Evolutionary conservation across 2,888 invertebrate species (phyloP), one percentile per base, ranked within the genome.

Genomic region (Eilema sororculum): DNA sequence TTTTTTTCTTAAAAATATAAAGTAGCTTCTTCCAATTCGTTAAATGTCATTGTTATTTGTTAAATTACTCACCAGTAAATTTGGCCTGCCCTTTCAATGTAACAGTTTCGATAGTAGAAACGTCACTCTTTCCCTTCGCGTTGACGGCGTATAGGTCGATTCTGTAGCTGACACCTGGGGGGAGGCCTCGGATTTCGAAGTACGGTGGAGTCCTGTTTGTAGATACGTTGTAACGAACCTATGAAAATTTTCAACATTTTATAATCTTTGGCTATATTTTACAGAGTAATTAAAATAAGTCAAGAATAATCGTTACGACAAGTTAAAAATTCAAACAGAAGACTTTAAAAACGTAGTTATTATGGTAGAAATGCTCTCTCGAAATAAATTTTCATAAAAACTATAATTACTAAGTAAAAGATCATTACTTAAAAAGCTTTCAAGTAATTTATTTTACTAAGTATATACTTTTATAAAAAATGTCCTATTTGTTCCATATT

Each of bases 61-160:
- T n/a, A 25, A 22, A 37, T 10, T 24, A 82, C 89, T 96, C 88
- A 98, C 98, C 98, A 90, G 98, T 98, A 89, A 96, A 97, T 92
- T 98, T 98, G 70, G 98, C 98, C 84, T 98, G 98, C 80, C 98
- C 98, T 87, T 97, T 97, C 87, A 98, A 96, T 13, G 97, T 98
- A 82, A 98, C 97, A 58, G 98, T 97, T 88, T 98, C 98, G 75
- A 98, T 97, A 70, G 98, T 96, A 68, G 97, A 96, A 46, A 98
- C 97, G 80, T 98, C 98, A 84, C 98, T 98, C 72, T 97, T 95
- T 63, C 98, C 98, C 89, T 98, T 98, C 66, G 97, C 97, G 92
- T 98, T 98, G 85, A 97, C 96, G 5, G 98, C 98, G 87, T 97
- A 98, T 79, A 98, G 93, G 87, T 97, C 97, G 83, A 98, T 97